These are phyloP conservation scores for Sinella curviseta DNA, from an alignment of 1,140 invertebrate genomes.

Conservation along the genomic window DNA sequence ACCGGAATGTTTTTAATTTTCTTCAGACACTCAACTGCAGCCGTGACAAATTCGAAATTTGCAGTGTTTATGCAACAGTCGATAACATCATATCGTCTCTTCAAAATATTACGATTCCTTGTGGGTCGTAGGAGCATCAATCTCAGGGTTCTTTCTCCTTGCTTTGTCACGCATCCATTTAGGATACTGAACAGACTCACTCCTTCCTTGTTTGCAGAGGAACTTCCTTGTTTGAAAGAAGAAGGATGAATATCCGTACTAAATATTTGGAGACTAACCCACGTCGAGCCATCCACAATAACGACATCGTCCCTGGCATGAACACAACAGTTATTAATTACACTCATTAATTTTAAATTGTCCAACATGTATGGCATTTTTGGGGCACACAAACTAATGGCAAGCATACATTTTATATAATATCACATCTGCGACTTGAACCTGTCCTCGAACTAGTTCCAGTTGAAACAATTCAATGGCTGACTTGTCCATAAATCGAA, in stretches of 20 bases:
- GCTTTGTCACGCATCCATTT: slow-evolving; percentile 61
- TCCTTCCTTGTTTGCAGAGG: slow-evolving; percentile 62
- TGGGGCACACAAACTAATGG: background rate
- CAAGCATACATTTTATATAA: slow-evolving; percentile 66
- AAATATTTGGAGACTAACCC: slow-evolving; percentile 74
- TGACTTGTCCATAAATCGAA: slow-evolving; percentile 72
- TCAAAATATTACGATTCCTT: slow-evolving; percentile 59
- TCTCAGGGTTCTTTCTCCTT: slow-evolving; percentile 51
- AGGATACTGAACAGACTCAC: slow-evolving; percentile 72
- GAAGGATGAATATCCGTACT: slow-evolving; percentile 72
- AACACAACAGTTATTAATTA: background rate
- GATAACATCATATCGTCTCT: slow-evolving; percentile 64
- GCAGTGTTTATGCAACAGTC: slow-evolving; percentile 61
- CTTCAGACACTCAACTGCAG: slow-evolving; percentile 62
- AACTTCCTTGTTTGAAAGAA: slow-evolving; percentile 65
- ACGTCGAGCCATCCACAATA: slow-evolving; percentile 71
- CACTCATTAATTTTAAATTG: background rate
- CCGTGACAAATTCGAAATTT: slow-evolving; percentile 62
- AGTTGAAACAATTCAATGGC: slow-evolving; percentile 63
- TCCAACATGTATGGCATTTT: background rate
- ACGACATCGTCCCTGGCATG: slow-evolving; percentile 66
- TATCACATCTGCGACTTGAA: slow-evolving; percentile 64
- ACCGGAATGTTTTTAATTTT: slow-evolving; percentile 62
- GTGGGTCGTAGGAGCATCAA: slow-evolving; percentile 65
- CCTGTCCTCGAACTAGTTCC: slow-evolving; percentile 56